phyloP scores from a whole-genome alignment of 53 echinoderm and acorn worm species.

The Crossaster papposus region DNA sequence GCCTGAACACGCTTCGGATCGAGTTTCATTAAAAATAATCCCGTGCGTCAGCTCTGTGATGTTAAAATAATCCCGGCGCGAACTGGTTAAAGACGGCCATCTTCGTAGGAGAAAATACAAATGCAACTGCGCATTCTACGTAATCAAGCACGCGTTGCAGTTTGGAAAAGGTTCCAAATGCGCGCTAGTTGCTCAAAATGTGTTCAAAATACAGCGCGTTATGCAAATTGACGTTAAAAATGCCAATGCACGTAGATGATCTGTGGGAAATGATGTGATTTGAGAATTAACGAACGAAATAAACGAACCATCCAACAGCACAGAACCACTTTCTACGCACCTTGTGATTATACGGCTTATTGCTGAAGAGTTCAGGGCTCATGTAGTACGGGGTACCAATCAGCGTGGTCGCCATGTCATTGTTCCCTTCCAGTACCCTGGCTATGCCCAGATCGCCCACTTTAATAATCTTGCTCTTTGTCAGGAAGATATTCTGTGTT shows the following conservation, averaged over 20 bases:
- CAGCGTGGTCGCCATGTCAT: slow-evolving; percentile 98
- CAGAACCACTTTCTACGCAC: slow-evolving; percentile 29
- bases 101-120: no score
- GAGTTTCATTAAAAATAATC: no score
- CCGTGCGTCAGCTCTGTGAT: no score
- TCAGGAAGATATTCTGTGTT: slow-evolving; percentile 98
- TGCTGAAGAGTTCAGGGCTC: slow-evolving; percentile 98
- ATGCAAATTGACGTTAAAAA: no score
- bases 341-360: slow-evolving; percentile 99
- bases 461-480: slow-evolving; percentile 99
- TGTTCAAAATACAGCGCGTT: no score
- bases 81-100: no score
- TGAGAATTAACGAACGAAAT: neutral
- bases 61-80: no score
- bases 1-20: no score
- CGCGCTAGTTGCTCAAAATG: no score
- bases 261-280: neutral
- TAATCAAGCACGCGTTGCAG: no score
- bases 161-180: no score
- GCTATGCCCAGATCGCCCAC: slow-evolving; percentile 98
- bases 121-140: no score
- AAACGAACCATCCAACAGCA: neutral
- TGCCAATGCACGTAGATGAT: neutral
- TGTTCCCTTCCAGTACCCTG: slow-evolving; percentile 87
- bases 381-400: slow-evolving; percentile 99